A percentile compares a stretch with the other conserved stretches of the same genome.
These are phyloP conservation scores for Drosophila triauraria DNA, from an alignment of 1,140 invertebrate genomes.

Conservation along the genomic window DNA sequence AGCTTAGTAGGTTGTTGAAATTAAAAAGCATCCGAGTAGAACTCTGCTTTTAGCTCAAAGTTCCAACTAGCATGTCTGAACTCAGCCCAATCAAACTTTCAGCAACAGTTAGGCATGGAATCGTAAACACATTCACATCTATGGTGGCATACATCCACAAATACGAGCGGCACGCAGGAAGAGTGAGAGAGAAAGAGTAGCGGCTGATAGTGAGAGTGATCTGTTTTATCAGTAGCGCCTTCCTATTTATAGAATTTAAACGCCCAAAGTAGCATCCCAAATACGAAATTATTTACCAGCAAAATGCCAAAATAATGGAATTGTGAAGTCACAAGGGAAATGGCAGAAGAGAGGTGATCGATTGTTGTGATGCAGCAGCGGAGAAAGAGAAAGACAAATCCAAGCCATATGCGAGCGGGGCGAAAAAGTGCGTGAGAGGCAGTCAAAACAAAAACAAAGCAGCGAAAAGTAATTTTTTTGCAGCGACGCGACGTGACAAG, in stretches of 20 bases:
- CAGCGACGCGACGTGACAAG: constrained; percentile 31
- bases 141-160: constrained; percentile 2
- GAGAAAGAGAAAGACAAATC: background rate
- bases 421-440: constrained; percentile 23
- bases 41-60: too few species aligned
- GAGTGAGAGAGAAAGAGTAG: background rate
- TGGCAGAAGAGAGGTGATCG: background rate
- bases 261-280: constrained; percentile 38
- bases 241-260: constrained; percentile 55
- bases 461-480: constrained; percentile 14
- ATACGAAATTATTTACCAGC: constrained; percentile 22
- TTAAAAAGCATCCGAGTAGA: too few species aligned
- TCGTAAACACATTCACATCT: too few species aligned
- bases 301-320: constrained; percentile 41
- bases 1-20: too few species aligned
- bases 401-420: background rate
- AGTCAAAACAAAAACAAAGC: constrained; percentile 24
- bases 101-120: too few species aligned
- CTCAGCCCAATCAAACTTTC: too few species aligned
- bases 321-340: constrained; percentile 2
- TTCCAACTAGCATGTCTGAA: too few species aligned
- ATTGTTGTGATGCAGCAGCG: constrained; percentile 11
- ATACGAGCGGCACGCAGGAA: background rate
- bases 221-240: constrained; percentile 63
- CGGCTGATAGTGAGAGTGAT: constrained; percentile 66